Percentiles rank a stretch among this genome's conserved stretches.
phyloP scores from a whole-genome alignment of 1,140 invertebrate genomes.

The Drosophila tropicalis region DNA sequence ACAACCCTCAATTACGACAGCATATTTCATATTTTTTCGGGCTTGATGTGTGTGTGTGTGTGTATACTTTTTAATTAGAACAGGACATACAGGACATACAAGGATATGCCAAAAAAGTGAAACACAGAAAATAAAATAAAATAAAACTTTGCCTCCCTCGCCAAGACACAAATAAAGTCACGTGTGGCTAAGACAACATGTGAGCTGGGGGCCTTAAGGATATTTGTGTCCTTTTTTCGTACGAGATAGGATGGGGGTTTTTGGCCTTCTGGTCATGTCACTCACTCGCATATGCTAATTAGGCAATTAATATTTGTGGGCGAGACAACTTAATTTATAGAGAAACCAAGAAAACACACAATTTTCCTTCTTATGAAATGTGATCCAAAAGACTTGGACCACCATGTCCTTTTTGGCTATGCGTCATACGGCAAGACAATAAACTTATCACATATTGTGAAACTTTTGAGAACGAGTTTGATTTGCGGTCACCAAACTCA shows the following conservation, averaged over 20 bases:
- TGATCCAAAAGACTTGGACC: constrained; percentile 51
- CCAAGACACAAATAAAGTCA: constrained; percentile 40
- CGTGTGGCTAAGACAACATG: constrained; percentile 61
- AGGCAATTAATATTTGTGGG: constrained; percentile 81
- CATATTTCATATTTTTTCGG: constrained; percentile 28
- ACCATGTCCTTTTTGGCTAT: constrained; percentile 5
- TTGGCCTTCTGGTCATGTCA: constrained; percentile 55
- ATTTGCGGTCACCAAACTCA: constrained; percentile 62
- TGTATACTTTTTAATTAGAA: constrained; percentile 56
- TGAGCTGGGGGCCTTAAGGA: constrained; percentile 29
- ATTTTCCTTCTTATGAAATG: constrained; percentile 66
- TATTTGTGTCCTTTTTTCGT: constrained; percentile 26
- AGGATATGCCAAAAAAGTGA: constrained; percentile 33
- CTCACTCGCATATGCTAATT: constrained; percentile 77
- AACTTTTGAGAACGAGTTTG: constrained; percentile 73
- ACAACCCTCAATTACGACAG: constrained; percentile 66
- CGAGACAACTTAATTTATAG: constrained; percentile 81
- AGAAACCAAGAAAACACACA: constrained; percentile 68
- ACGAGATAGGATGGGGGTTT: constrained; percentile 15
- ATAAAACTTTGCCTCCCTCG: constrained; percentile 5
- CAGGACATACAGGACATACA: constrained; percentile 23
- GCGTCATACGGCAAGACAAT: constrained; percentile 74
- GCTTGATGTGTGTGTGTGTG: constrained; percentile 41
- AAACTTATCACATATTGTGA: constrained; percentile 79
- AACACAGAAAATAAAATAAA: neutral